phyloP scores from a whole-genome alignment of 2,113 vertebrate genomes.

The Clarias macrocephalus region DNA sequence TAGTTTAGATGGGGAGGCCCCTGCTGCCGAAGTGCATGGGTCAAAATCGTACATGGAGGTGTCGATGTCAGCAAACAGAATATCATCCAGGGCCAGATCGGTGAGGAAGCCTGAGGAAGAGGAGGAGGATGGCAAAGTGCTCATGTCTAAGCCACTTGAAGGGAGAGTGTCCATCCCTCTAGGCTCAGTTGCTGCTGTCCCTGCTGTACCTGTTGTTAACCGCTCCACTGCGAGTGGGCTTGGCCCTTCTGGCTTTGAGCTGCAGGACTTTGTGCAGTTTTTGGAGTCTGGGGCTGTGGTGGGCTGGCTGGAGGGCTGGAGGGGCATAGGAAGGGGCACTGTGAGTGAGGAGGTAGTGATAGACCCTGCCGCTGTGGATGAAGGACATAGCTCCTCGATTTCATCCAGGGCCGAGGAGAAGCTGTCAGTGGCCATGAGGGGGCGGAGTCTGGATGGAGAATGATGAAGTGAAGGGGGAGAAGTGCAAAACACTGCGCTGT shows the following conservation, averaged over 20 bases:
- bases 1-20: constrained; percentile 81
- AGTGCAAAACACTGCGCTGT: constrained; percentile 79
- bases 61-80: constrained; percentile 97
- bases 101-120: constrained; percentile 94
- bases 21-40: constrained; percentile 81
- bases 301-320: constrained; percentile 40
- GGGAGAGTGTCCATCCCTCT: constrained; percentile 80
- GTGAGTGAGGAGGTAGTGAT: constrained; percentile 83
- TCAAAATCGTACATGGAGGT: constrained; percentile 99
- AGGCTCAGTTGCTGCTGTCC: constrained; percentile 63
- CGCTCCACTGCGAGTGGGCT: constrained; percentile 72
- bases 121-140: constrained; percentile 69
- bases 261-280: constrained; percentile 67
- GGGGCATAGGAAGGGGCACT: constrained; percentile 48
- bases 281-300: constrained; percentile 63
- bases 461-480: constrained; percentile 65
- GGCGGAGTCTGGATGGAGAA: constrained; percentile 62
- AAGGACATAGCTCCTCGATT: constrained; percentile 86
- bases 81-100: constrained; percentile 96
- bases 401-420: constrained; percentile 88
- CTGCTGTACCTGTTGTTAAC: constrained; percentile 40
- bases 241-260: constrained; percentile 76
- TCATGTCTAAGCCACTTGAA: constrained; percentile 81
- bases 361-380: constrained; percentile 65
- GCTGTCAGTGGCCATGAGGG: constrained; percentile 74